A percentile compares a stretch with the other conserved stretches of the same genome.
Evolutionary conservation across 2,888 invertebrate species (phyloP).

Genomic region (Melieria crassipennis): DNA sequence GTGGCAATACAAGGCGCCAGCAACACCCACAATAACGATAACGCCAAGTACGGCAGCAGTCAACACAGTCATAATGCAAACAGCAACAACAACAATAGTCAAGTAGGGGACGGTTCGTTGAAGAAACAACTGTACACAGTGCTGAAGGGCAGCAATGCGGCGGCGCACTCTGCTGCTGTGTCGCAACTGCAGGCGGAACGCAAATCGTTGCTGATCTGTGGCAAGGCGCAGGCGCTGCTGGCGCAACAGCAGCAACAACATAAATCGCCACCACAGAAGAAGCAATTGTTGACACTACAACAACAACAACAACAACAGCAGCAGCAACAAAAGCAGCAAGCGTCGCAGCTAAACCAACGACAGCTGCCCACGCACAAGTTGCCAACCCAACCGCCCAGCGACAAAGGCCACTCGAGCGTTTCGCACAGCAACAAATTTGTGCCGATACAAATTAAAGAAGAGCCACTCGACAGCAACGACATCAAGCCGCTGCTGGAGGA

Average conservation of each 20-base stretch:
- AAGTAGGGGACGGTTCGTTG: background rate
- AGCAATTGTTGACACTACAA: constrained; percentile 27
- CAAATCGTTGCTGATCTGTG: constrained; percentile 39
- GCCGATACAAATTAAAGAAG: constrained; percentile 44
- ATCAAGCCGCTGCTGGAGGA: constrained; percentile 39
- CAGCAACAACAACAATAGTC: constrained; percentile 1
- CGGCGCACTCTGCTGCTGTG: constrained; percentile 13
- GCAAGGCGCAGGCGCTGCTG: constrained; percentile 35
- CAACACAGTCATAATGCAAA: background rate
- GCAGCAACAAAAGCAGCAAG: constrained; percentile 27
- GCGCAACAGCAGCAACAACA: constrained; percentile 38
- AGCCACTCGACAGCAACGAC: constrained; percentile 35
- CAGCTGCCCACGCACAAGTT: constrained; percentile 4
- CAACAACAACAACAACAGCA: constrained; percentile 24
- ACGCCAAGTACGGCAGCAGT: constrained; percentile 22
- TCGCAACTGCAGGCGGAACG: constrained; percentile 27
- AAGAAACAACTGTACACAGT: constrained; percentile 48
- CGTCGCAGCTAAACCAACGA: constrained; percentile 7
- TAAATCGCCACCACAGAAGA: constrained; percentile 34
- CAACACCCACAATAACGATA: background rate
- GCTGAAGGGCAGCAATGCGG: constrained; percentile 40
- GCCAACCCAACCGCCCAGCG: constrained; percentile 1
- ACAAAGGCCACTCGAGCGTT: background rate
- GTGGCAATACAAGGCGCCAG: constrained; percentile 15
- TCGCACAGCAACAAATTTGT: constrained; percentile 26